These are phyloP conservation scores for Acleris holmiana DNA, from an alignment of 2,888 invertebrate species.

Conservation along the genomic window DNA sequence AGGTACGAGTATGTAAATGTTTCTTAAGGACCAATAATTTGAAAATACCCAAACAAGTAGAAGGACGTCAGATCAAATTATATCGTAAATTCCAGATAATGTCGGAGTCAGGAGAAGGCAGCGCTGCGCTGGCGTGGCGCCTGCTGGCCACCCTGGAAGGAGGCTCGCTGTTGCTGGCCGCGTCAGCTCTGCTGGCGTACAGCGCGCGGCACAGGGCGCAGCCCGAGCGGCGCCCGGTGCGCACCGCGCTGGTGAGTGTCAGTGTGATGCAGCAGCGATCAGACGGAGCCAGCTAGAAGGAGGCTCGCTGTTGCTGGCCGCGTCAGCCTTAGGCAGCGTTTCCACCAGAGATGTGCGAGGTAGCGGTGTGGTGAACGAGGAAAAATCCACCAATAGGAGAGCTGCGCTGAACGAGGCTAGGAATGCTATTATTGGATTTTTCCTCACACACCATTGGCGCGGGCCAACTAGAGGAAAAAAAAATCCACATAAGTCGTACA, in stretches of 20 bases:
- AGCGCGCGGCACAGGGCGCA: constrained; percentile 55
- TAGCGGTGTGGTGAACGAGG: too few species aligned
- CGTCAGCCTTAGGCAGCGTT: constrained; percentile 69
- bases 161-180: constrained; percentile 65
- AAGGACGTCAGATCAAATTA: not conserved
- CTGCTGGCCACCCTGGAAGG: constrained; percentile 74
- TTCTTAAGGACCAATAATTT: too few species aligned
- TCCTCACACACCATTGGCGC: too few species aligned
- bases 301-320: constrained; percentile 65
- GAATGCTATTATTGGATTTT: too few species aligned
- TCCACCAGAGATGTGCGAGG: too few species aligned
- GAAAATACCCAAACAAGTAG: too few species aligned
- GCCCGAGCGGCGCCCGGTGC: constrained; percentile 45
- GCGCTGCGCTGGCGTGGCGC: constrained; percentile 70
- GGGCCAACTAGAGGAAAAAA: too few species aligned
- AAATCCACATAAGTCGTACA: too few species aligned
- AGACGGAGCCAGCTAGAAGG: constrained; percentile 67
- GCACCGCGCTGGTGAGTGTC: constrained; percentile 62
- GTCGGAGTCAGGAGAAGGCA: constrained; percentile 65
- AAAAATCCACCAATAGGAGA: too few species aligned
- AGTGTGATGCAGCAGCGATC: not conserved
- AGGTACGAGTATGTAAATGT: too few species aligned
- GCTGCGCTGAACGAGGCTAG: too few species aligned
- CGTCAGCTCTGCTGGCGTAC: constrained; percentile 69
- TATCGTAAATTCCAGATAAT: constrained; percentile 50